These are phyloP conservation scores for Trachelipus rathkii DNA, from an alignment of 1,140 invertebrate species.

Conservation along the genomic window DNA sequence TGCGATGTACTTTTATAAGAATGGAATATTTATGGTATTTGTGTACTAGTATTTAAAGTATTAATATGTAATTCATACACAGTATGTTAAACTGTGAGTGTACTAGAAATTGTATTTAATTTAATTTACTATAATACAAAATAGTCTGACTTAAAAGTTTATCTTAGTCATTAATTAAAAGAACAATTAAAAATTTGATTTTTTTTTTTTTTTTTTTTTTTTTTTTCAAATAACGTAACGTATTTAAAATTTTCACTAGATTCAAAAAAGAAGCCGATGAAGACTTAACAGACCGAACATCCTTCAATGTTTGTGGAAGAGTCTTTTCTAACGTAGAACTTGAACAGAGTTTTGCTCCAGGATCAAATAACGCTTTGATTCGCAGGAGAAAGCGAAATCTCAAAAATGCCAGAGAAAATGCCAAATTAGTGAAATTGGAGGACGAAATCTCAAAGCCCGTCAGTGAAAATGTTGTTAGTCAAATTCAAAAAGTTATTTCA, in stretches of 20 bases:
- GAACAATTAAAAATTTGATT: too few species aligned
- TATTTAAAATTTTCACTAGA: background rate
- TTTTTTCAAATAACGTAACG: too few species aligned
- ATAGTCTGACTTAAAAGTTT: too few species aligned
- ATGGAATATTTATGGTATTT: too few species aligned
- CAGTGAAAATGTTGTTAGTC: background rate
- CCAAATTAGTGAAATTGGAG: background rate
- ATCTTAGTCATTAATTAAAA: too few species aligned
- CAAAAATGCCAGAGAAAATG: background rate
- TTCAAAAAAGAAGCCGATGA: conserved; percentile 5
- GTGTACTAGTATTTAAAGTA: too few species aligned
- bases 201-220: too few species aligned
- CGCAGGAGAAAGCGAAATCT: background rate
- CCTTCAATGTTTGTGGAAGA: background rate
- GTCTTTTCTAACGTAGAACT: background rate
- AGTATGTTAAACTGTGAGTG: too few species aligned
- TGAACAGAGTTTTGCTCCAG: background rate
- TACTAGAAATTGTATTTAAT: too few species aligned
- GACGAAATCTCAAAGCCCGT: background rate
- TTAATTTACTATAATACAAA: too few species aligned
- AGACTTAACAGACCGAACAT: background rate
- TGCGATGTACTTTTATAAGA: too few species aligned
- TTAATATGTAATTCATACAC: too few species aligned
- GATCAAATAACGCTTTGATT: background rate
- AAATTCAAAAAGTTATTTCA: background rate